Conservation (phyloP, 2,113 vertebrate genomes). For the Peromyscus leucopus region DNA sequence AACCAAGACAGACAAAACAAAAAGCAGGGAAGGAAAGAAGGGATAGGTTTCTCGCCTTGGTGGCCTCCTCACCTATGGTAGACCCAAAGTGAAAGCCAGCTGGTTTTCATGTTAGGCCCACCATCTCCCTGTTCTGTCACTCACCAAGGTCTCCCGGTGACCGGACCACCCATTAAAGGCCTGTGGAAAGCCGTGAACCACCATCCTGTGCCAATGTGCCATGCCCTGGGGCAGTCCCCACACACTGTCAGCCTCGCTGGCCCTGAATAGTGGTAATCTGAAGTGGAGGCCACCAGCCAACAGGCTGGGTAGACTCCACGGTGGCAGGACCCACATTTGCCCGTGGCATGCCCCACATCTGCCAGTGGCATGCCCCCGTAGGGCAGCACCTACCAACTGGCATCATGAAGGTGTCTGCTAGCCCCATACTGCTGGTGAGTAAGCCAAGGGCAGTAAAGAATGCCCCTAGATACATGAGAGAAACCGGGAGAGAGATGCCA, state of each 20-base stretch:
- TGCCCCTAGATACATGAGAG: not conserved
- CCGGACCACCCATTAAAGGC: not conserved
- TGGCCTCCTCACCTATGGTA: not conserved
- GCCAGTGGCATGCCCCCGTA: fast-evolving
- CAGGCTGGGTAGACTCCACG: fast-evolving
- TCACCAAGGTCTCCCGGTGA: too few relatives aligned
- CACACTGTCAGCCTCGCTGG: fast-evolving
- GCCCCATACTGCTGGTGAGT: too few relatives aligned
- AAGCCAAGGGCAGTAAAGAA: not conserved
- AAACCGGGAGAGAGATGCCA: too few relatives aligned
- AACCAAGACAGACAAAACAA: not conserved
- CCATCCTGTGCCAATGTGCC: fast-evolving
- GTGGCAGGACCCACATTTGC: not conserved
- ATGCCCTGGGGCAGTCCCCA: too few relatives aligned
- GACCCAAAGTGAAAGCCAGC: too few relatives aligned
- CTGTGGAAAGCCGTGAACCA: not conserved
- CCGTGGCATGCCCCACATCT: not conserved
- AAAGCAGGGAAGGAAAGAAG: not conserved
- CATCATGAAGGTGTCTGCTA: not conserved
- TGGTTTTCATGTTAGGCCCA: not conserved
- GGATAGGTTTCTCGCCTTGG: too few relatives aligned
- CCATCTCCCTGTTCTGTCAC: too few relatives aligned
- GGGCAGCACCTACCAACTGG: not conserved
- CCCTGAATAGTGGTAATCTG: not conserved
- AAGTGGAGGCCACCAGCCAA: not conserved